Base-by-base conservation (phyloP, 2,797 vertebrate species). In the Peromyscus nudipes region DNA sequence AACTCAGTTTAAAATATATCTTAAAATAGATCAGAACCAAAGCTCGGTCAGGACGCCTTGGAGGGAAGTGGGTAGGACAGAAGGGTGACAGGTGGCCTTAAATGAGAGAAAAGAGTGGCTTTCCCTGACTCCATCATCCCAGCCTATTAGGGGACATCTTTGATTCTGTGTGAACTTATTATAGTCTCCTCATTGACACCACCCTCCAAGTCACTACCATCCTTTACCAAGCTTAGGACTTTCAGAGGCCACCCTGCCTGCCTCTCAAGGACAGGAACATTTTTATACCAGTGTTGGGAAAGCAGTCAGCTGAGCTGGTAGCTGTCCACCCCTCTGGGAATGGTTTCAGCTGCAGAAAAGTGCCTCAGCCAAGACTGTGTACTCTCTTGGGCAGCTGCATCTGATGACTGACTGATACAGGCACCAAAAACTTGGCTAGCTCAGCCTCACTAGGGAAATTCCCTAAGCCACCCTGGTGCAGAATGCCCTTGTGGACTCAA, bases 1-100 rank as follows among this genome's bases (percentile, higher is more conserved):
- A 67, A 80, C 92, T 43, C n/a, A 0, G n/a, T 31, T 12, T 52
- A 79, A 88, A 94, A 89, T 76, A 81, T 65, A 12, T 55, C 92
- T 16, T 75, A 86, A 93, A 29, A 12, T 16, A 65, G 92, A 31
- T 75, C 21, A 0, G 4, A 4, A 29, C 11, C 11, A 27, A 83
- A 11, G 4, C 83, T 79, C 29, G 52, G 55, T 23, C 4, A 60
- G 71, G 65, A 12, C 5, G 77, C 9, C 34, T 69, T 46, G 55
- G 85, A 62, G 62, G 81, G 46, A 84, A 69, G 34, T 1, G 4
- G 0, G 0, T 16, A 17, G 62, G 40, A 29, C 49, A 0, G 0
- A n/a, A 82, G 60, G 4, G 17, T 31, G 64, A 77, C 73, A 27
- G 83, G 21, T 12, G 0, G 17, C 7, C 37, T 23, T 1, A 23